Conservation (phyloP, 2,888 invertebrate genomes). For the Cistogaster globosa region DNA sequence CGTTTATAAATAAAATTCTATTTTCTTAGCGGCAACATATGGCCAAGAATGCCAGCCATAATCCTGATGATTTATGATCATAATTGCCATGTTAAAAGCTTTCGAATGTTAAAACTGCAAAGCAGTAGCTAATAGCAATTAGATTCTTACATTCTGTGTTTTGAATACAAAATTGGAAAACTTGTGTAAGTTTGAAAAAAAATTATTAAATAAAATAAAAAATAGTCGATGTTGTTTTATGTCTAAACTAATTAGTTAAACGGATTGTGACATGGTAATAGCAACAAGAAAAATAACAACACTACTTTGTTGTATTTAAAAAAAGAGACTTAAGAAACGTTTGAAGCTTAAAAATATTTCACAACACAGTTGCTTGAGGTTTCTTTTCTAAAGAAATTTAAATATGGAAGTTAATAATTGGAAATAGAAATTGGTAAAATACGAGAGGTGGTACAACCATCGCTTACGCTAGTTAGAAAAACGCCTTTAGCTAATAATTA, state of each 20-base stretch:
- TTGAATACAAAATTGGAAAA: constrained; percentile 37
- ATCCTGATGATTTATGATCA: constrained; percentile 54
- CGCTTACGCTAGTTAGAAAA: too few species aligned
- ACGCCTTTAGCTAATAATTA: too few species aligned
- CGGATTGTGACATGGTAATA: constrained; percentile 46
- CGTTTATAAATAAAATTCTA: constrained; percentile 1
- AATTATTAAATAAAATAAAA: background rate
- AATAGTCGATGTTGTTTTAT: constrained; percentile 20
- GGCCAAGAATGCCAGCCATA: constrained; percentile 38
- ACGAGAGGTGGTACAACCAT: background rate
- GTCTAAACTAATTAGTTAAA: constrained; percentile 67
- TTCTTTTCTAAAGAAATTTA: constrained; percentile 18
- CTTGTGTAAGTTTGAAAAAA: constrained; percentile 1
- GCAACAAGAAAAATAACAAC: background rate
- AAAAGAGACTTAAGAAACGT: constrained; percentile 14
- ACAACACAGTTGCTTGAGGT: constrained; percentile 5
- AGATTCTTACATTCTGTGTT: constrained; percentile 49
- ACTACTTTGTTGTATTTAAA: background rate
- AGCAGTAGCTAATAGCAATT: constrained; percentile 61
- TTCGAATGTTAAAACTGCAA: constrained; percentile 12
- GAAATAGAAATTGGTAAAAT: background rate
- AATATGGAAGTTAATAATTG: background rate
- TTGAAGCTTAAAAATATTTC: background rate
- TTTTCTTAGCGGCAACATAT: constrained; percentile 31
- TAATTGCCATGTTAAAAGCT: constrained; percentile 32